Evolutionary conservation across 1,140 invertebrate genomes (phyloP).

Genomic region (Matsumurasca onukii): DNA sequence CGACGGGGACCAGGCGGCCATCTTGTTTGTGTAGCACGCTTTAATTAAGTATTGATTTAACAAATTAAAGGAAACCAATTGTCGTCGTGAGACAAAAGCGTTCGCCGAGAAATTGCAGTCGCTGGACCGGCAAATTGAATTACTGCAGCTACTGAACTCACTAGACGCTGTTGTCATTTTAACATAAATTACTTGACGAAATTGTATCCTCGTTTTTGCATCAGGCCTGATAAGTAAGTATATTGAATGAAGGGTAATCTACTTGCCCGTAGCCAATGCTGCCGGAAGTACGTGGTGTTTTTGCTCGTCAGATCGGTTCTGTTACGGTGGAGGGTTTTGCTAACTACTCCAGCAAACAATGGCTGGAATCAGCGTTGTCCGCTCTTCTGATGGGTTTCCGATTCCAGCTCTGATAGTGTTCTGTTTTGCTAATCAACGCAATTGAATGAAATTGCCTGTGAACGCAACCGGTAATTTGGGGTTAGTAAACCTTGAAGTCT

Average conservation of each 20-base stretch:
- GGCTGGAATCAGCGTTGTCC: too few species aligned
- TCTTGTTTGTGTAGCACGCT: conserved; percentile 16
- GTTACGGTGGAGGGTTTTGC: neutral
- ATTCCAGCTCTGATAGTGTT: too few species aligned
- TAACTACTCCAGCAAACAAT: neutral
- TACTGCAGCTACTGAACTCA: too few species aligned
- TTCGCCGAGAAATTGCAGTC: conserved; percentile 15
- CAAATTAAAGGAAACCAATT: conserved; percentile 24
- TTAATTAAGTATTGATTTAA: conserved; percentile 26
- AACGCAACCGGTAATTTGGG: too few species aligned
- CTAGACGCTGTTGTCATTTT: conserved; percentile 23
- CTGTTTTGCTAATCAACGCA: too few species aligned
- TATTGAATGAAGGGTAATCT: conserved; percentile 21
- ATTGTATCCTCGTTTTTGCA: neutral
- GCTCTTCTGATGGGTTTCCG: too few species aligned
- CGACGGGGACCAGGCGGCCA: too few species aligned
- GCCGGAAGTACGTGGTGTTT: conserved; percentile 20
- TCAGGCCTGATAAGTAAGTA: conserved; percentile 24
- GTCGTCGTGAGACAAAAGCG: neutral
- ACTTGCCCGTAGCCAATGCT: conserved; percentile 3
- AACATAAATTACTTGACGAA: conserved; percentile 16
- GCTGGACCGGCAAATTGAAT: conserved; percentile 19
- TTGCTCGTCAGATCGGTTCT: neutral
- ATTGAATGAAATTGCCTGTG: too few species aligned
- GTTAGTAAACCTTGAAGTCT: too few species aligned